phyloP scores from a whole-genome alignment of 1,140 invertebrate genomes.

The Brachionus sp. region DNA sequence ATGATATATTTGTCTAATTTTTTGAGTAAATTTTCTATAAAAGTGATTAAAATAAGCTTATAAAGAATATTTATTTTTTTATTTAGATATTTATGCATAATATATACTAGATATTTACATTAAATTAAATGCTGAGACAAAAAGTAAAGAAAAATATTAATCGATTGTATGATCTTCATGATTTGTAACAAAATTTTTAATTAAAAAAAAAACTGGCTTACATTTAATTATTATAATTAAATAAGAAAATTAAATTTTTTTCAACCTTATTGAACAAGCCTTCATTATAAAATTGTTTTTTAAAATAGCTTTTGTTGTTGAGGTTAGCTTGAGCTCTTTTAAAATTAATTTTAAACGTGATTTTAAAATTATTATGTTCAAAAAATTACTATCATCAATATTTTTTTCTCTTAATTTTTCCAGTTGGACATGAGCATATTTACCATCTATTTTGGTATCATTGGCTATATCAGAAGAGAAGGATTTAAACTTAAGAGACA shows the following conservation, averaged over 20 bases:
- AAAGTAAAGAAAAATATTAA: too few relatives aligned
- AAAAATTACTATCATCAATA: neutral
- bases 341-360: neutral
- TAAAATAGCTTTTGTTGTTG: constrained; percentile 10
- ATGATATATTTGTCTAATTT: too few relatives aligned
- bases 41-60: too few relatives aligned
- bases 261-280: neutral
- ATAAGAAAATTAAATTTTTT: neutral
- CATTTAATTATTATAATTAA: neutral
- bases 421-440: neutral
- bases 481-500: neutral
- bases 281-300: constrained; percentile 1
- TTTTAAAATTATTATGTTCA: neutral
- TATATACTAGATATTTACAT: too few relatives aligned
- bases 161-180: too few relatives aligned
- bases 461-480: neutral
- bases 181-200: neutral
- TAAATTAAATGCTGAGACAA: too few relatives aligned
- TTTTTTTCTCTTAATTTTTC: neutral
- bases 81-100: too few relatives aligned
- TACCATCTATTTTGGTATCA: neutral
- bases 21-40: too few relatives aligned
- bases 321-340: neutral
- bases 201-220: neutral
- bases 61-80: too few relatives aligned